Base-by-base conservation (phyloP, 2,113 vertebrate genomes). In the Pomatostomus ruficeps region DNA sequence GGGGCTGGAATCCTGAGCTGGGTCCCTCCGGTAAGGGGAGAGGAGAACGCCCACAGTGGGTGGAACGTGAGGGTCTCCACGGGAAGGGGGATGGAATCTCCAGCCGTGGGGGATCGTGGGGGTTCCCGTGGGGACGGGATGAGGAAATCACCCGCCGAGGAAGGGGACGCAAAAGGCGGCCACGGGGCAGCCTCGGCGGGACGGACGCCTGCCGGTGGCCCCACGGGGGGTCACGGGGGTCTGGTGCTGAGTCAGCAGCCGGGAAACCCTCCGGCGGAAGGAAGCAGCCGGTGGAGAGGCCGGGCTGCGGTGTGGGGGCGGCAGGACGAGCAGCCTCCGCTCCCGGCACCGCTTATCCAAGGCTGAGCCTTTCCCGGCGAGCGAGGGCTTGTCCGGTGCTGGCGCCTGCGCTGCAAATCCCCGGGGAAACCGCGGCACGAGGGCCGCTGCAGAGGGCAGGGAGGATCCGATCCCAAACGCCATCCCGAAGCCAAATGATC, bases 151-250 rank as follows among this genome's bases (percentile, higher is more conserved):
- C 29, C 59, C 4, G 1, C 40, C 13, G 2, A 0, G 49, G 49
- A 8, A 5, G 7, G 46, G 20, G 11, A 11, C 3, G 0, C 0
- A 1, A 6, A 26, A 1, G 22, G 43, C 1, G 1, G 68, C 36
- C 6, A 0, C 3, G 3, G 51, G 38, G 51, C 51, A 59, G 84
- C 54, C 29, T 28, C 11, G 2, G 66, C 1, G 5, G 63, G 75
- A 55, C 3, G 2, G 63, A 7, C 2, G 6, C 11, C n/a, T 15
- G 70, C 20, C 36, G 11, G n/a, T 1, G 35, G 78, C 76, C 92
- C 80, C 88, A 14, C 7, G 0, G 82, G n/a, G 71, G 91, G 76
- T 23, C 19, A 22, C 1, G 19, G 63, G 62, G 70, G 89, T 83
- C 25, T 67, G 9, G 2, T 49, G 79, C 65, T 62, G 85, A 88